phyloP scores from a whole-genome alignment of 2,113 vertebrate genomes.

The Dicrurus megarhynchus region DNA sequence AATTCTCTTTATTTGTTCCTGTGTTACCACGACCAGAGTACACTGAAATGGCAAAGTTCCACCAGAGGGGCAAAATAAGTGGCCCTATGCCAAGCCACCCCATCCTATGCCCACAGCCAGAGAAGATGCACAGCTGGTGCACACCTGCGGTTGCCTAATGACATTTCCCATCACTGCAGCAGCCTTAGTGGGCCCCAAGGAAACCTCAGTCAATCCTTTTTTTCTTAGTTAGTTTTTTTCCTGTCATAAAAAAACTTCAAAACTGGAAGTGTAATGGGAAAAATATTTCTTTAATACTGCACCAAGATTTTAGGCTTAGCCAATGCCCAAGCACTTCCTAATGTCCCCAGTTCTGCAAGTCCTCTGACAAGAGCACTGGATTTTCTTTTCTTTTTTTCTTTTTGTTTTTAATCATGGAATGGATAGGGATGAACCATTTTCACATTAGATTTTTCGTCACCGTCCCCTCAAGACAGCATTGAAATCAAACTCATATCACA shows the following conservation, averaged over 20 bases:
- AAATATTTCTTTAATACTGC: neutral
- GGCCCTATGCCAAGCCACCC: neutral
- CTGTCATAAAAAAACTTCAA: neutral
- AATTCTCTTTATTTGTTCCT: neutral
- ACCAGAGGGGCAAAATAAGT: neutral
- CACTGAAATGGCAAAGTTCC: neutral
- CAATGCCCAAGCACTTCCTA: neutral
- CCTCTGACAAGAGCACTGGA: neutral
- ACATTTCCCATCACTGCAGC: neutral
- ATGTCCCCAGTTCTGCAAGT: neutral
- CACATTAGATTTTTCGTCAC: neutral
- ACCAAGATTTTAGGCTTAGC: neutral
- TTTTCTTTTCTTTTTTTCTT: too few relatives aligned
- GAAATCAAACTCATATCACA: neutral
- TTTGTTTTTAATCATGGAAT: too few relatives aligned
- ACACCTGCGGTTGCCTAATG: neutral
- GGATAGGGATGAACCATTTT: neutral
- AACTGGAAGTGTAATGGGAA: neutral
- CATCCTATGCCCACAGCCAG: neutral
- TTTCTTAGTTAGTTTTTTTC: neutral
- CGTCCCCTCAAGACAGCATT: neutral
- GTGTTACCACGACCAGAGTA: neutral
- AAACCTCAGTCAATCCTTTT: neutral
- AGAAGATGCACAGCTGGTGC: neutral
- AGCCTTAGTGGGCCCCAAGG: neutral